A percentile compares a stretch with the other conserved stretches of the same genome.
Conservation (phyloP, 2,797 vertebrate genomes). For the Acanthurus tractus region DNA sequence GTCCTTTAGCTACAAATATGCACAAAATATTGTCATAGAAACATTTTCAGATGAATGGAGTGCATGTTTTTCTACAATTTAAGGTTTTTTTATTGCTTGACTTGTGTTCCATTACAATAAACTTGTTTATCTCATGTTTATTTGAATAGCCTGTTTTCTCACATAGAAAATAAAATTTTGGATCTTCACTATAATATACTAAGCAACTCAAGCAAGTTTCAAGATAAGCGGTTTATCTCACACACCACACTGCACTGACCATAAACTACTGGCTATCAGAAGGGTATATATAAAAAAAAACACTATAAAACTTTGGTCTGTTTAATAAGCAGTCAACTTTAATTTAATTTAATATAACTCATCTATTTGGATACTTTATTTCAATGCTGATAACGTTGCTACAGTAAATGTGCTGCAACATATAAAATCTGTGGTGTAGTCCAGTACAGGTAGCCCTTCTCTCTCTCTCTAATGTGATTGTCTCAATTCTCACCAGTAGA, state of each 20-base stretch:
- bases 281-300: no score
- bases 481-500: slow-evolving; percentile 54
- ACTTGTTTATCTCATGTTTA: no score
- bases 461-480: not conserved
- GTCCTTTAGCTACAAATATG: no score
- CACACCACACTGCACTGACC: not conserved
- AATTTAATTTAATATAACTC: no score
- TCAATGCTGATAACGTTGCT: not conserved
- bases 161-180: not conserved
- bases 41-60: no score
- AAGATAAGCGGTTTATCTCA: not conserved
- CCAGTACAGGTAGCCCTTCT: not conserved
- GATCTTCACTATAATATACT: not conserved
- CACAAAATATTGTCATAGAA: no score
- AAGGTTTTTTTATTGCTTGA: no score
- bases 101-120: no score
- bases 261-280: not conserved
- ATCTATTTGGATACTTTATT: no score
- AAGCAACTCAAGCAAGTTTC: not conserved
- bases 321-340: no score
- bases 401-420: not conserved
- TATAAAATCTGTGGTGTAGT: not conserved
- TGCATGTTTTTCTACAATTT: no score
- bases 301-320: no score
- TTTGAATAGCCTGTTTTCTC: not conserved